phyloP scores from a whole-genome alignment of 2,797 vertebrate species.

The Anguilla obscura region DNA sequence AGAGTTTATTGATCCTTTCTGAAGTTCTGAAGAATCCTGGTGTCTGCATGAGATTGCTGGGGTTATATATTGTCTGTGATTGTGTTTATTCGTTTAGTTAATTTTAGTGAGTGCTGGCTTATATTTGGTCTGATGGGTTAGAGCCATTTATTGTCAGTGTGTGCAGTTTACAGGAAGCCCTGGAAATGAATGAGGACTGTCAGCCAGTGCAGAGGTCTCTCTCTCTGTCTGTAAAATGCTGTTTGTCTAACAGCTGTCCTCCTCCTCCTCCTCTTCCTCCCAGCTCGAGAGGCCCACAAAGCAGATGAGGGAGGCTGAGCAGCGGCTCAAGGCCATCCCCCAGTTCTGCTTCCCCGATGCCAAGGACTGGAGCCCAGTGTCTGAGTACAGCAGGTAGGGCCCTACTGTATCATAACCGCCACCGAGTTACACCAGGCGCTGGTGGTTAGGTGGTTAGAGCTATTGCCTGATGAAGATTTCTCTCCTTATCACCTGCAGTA shows the following conservation, averaged over 20 bases:
- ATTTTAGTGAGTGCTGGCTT: neutral
- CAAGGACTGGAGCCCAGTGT: constrained; percentile 95
- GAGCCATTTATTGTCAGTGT: neutral
- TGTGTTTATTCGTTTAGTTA: neutral
- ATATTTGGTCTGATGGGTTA: neutral
- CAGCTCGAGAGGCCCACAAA: constrained; percentile 97
- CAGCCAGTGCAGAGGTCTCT: neutral
- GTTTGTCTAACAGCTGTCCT: neutral
- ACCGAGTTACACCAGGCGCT: neutral
- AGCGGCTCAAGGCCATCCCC: constrained; percentile 96
- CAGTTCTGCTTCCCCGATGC: constrained; percentile 99
- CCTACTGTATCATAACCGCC: neutral
- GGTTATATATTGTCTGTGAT: neutral
- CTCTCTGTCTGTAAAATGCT: neutral
- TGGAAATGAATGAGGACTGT: neutral
- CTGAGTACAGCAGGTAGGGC: constrained; percentile 77
- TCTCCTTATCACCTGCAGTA: neutral
- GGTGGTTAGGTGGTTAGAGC: neutral
- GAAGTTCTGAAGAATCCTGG: neutral
- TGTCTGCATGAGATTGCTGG: neutral
- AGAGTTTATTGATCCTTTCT: neutral
- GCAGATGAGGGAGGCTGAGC: constrained; percentile 94
- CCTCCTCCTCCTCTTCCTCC: constrained; percentile 18
- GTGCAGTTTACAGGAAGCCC: neutral
- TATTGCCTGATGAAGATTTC: constrained; percentile 60